Evolutionary conservation across 2,113 vertebrate genomes (phyloP).

Genomic region (Stercorarius parasiticus): DNA sequence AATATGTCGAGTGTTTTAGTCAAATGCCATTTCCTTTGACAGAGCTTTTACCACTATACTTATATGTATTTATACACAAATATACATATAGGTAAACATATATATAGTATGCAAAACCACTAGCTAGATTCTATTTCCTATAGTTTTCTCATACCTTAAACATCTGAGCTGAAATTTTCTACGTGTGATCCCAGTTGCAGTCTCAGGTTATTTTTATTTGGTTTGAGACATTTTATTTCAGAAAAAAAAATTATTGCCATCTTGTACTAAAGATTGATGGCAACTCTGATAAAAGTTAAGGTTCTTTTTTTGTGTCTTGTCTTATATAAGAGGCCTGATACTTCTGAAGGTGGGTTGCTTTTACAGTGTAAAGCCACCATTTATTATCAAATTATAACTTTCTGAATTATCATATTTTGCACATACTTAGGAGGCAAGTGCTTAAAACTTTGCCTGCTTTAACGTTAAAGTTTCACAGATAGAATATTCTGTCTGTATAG

Average conservation of each 20-base stretch:
- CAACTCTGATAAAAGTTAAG: background rate
- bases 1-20: background rate
- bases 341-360: background rate
- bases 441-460: background rate
- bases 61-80: background rate
- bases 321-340: background rate
- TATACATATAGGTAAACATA: fast-evolving
- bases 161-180: background rate
- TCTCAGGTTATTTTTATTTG: background rate
- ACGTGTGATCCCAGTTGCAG: background rate
- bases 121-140: background rate
- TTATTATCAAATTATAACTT: background rate
- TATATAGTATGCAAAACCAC: background rate
- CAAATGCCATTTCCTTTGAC: background rate
- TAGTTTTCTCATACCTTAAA: background rate
- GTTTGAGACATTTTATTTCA: background rate
- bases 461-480: background rate
- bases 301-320: background rate
- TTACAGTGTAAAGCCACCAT: background rate
- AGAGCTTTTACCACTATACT: background rate
- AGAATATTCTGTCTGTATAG: background rate
- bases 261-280: background rate
- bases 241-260: background rate
- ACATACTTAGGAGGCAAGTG: background rate
- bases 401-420: background rate